These are phyloP conservation scores for Nymphalis c-album DNA, from an alignment of 2,888 invertebrate genomes.

Conservation along the genomic window DNA sequence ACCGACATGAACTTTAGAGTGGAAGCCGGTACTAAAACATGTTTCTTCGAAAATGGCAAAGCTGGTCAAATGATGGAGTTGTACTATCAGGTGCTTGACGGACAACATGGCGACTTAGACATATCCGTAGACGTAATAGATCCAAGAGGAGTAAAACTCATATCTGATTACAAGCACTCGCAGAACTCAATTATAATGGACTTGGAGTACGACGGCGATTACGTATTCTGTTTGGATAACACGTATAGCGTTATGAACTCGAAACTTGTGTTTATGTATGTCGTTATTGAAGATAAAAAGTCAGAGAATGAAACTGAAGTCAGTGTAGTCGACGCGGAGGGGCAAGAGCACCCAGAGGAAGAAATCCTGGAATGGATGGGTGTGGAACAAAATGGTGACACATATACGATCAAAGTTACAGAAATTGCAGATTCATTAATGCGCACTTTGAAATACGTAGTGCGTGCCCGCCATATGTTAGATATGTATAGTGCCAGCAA, in stretches of 20 bases:
- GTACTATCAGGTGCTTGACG: conserved; percentile 85
- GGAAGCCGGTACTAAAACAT: conserved; percentile 63
- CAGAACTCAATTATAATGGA: conserved; percentile 85
- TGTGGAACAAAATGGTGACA: conserved; percentile 49
- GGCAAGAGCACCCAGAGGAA: conserved; percentile 60
- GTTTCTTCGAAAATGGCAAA: conserved; percentile 64
- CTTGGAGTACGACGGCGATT: conserved; percentile 85
- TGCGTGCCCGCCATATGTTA: conserved; percentile 84
- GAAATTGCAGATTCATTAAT: conserved; percentile 84
- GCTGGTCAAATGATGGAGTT: conserved; percentile 66
- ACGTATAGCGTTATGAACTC: conserved; percentile 89
- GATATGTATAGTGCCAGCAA: conserved; percentile 87
- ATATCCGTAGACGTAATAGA: conserved; percentile 87
- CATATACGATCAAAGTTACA: conserved; percentile 69
- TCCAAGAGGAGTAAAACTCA: conserved; percentile 82
- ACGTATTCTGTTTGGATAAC: conserved; percentile 93
- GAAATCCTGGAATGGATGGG: conserved; percentile 66
- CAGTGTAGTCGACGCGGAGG: conserved; percentile 43
- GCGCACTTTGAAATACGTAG: conserved; percentile 83
- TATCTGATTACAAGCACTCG: conserved; percentile 85
- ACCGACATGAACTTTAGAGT: conserved; percentile 66
- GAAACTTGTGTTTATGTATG: conserved; percentile 90
- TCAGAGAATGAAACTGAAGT: conserved; percentile 51
- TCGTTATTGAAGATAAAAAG: conserved; percentile 84
- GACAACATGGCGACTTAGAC: conserved; percentile 91